Conservation (phyloP, 2,888 invertebrate genomes). For the Amphipoea oculea region DNA sequence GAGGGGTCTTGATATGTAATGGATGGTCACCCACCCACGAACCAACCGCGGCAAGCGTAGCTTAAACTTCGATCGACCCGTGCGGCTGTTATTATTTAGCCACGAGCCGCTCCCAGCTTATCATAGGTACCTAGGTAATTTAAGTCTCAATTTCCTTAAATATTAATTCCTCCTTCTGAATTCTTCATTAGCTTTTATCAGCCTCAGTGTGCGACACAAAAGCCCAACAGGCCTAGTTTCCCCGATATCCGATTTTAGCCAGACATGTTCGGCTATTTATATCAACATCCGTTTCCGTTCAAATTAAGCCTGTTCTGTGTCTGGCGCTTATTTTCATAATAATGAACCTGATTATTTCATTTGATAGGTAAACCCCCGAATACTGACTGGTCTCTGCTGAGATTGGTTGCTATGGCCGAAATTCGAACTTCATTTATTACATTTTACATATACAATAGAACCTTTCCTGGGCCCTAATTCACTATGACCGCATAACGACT, state of each 20-base stretch:
- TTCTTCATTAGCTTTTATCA: background rate
- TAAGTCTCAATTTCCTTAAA: background rate
- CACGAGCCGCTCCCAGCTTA: background rate
- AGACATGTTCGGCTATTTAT: slow-evolving; percentile 35
- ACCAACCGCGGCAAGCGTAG: background rate
- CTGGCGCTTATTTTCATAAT: slow-evolving; percentile 14
- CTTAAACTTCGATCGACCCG: background rate
- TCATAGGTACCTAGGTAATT: background rate
- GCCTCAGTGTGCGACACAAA: background rate
- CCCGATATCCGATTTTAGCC: slow-evolving; percentile 33
- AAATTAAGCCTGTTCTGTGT: slow-evolving; percentile 27
- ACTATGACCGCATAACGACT: too few species aligned
- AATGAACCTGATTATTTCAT: background rate
- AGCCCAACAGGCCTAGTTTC: slow-evolving; percentile 17
- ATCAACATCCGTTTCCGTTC: slow-evolving; percentile 17
- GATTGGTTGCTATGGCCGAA: too few species aligned
- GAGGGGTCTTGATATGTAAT: background rate
- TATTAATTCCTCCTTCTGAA: background rate
- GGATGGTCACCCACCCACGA: background rate
- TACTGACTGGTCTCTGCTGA: background rate
- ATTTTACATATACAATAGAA: background rate
- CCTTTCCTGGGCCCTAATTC: background rate
- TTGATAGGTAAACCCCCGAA: background rate
- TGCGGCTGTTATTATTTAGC: background rate
- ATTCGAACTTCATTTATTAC: too few species aligned